Percentiles rank a stretch among this genome's conserved stretches.
These are phyloP conservation scores for Cyprinodon tularosa DNA, from an alignment of 2,113 vertebrate genomes.

Conservation along the genomic window DNA sequence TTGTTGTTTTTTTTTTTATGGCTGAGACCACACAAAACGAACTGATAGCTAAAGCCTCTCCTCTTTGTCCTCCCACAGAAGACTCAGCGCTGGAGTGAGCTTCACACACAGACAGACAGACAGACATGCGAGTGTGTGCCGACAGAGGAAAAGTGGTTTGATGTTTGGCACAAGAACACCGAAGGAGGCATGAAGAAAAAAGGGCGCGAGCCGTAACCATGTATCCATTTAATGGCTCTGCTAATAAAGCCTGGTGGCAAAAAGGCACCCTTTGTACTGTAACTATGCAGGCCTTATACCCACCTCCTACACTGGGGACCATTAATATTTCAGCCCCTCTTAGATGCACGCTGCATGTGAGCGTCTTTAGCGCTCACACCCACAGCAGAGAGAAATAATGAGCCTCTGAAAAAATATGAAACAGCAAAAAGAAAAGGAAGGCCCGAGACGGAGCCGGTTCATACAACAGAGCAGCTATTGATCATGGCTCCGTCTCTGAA, in stretches of 20 bases:
- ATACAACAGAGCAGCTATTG: constrained; percentile 78
- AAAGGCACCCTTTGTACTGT: constrained; percentile 78
- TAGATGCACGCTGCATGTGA: constrained; percentile 74
- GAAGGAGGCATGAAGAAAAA: constrained; percentile 45
- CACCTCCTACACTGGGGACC: constrained; percentile 78
- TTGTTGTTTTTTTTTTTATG: constrained; percentile 84
- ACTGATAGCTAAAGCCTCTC: constrained; percentile 82
- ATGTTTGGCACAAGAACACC: constrained; percentile 59
- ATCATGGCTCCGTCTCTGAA: constrained; percentile 71
- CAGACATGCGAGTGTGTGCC: background rate
- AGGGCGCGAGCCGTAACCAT: constrained; percentile 55
- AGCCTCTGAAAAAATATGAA: constrained; percentile 78
- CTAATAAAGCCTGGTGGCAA: constrained; percentile 79
- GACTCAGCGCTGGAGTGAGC: constrained; percentile 23
- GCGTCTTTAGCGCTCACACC: constrained; percentile 75
- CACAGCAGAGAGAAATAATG: constrained; percentile 80
- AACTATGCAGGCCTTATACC: constrained; percentile 75
- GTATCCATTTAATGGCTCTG: constrained; percentile 72
- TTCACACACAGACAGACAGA: background rate
- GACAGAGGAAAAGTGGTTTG: constrained; percentile 46
- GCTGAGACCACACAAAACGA: constrained; percentile 96
- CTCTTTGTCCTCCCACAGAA: constrained; percentile 74
- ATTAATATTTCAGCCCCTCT: constrained; percentile 81
- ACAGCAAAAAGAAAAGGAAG: constrained; percentile 53
- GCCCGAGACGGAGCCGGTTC: constrained; percentile 66